A percentile compares a stretch with the other conserved stretches of the same genome.
Conservation (phyloP, 1,140 invertebrate species). For the Zaprionus vittiger region DNA sequence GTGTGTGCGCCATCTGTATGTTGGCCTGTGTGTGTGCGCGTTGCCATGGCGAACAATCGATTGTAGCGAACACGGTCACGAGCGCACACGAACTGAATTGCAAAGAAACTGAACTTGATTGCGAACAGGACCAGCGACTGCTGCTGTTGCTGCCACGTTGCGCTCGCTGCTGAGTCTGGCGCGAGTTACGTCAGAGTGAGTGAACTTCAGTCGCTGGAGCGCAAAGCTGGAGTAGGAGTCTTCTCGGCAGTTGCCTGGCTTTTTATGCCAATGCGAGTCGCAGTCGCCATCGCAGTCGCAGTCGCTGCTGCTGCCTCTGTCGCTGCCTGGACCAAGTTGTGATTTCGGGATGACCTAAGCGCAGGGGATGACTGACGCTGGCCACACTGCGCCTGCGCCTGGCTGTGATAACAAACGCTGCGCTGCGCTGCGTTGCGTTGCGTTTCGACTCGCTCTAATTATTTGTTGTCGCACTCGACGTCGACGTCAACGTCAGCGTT, state of each 20-base stretch:
- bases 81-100: slow-evolving; percentile 66
- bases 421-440: slow-evolving; percentile 17
- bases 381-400: slow-evolving; percentile 59
- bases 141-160: slow-evolving; percentile 1
- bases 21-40: slow-evolving; percentile 1
- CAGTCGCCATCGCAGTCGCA: slow-evolving; percentile 29
- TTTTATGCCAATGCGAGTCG: slow-evolving; percentile 70
- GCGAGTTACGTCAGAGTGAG: slow-evolving; percentile 45
- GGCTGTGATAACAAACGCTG: slow-evolving; percentile 46
- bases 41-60: slow-evolving; percentile 75
- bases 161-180: background rate
- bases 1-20: slow-evolving; percentile 29
- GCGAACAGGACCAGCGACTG: slow-evolving; percentile 21
- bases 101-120: slow-evolving; percentile 32
- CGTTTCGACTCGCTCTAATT: slow-evolving; percentile 54
- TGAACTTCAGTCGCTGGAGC: slow-evolving; percentile 67
- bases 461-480: slow-evolving; percentile 46
- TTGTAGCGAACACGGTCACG: slow-evolving; percentile 65
- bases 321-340: slow-evolving; percentile 58
- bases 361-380: slow-evolving; percentile 39
- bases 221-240: slow-evolving; percentile 78
- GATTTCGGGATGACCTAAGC: slow-evolving; percentile 58
- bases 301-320: slow-evolving; percentile 24
- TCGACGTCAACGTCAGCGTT: slow-evolving; percentile 7
- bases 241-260: slow-evolving; percentile 59